Base-by-base conservation (phyloP, 2,888 invertebrate genomes). In the Hipparchia sbordonii region DNA sequence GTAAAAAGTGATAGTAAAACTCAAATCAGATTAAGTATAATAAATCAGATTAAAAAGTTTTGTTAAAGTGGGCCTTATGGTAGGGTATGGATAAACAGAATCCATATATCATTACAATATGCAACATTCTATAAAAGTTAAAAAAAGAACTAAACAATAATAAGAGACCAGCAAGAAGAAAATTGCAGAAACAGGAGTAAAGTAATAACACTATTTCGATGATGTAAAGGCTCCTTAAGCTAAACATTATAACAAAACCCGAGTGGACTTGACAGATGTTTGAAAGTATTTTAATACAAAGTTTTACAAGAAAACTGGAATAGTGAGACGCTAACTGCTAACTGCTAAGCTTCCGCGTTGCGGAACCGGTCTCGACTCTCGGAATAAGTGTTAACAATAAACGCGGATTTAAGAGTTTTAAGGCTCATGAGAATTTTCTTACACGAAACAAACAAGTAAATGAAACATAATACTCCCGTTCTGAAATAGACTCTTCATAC, bases 281-380 rank as follows among this genome's bases (percentile, higher is more conserved):
- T 72, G 76, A 77, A 79, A 76, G 66, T 72, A 72, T 71, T 65
- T 71, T 71, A 72, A 63, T 70, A 70, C 56, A 68, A 67, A 72
- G 78, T 80, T 81, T 88, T 86, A 83, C 83, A 85, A 78, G 83
- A 87, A 90, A 90, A 88, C 87, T 84, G 87, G 87, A 90, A 87
- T 83, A 84, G 88, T 87, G 86, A 79, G 89, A 88, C 81, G 81
- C 52, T 52, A 52, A 52, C 65, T 46, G 46, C 46, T 6, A 46
- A 46, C 46, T 39, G 51, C 65, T 52, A 73, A 79, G 80, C 89
- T 92, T 92, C 92, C 92, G 90, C 78, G 82, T 90, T 83, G 82
- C 81, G 80, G 74, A 86, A 91, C 91, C 86, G 87, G 91, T 91
- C 87, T 63, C 6, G 7, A 1, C 48, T 46, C 46, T 6, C 13